Evolutionary conservation across 2,888 invertebrate species (phyloP).

Genomic region (Scaptomyza reducta): DNA sequence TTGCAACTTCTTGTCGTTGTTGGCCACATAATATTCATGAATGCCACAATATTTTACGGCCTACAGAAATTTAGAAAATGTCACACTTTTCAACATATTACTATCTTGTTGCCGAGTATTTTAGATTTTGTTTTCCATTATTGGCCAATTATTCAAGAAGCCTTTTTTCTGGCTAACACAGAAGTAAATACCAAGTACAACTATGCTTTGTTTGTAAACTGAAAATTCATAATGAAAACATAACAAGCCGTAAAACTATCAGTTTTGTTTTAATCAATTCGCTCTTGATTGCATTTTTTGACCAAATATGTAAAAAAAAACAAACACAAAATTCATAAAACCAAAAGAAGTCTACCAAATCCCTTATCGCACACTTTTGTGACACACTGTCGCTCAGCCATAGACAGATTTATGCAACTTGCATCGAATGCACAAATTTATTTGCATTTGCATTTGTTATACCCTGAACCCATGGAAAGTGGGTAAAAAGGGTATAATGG

Average conservation of each 20-base stretch:
- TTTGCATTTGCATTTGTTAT: too few species aligned
- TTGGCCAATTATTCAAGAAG: too few species aligned
- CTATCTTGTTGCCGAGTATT: too few species aligned
- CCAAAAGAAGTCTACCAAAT: not conserved
- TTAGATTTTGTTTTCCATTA: too few species aligned
- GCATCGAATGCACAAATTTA: too few species aligned
- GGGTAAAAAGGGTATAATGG: too few species aligned
- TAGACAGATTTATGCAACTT: too few species aligned
- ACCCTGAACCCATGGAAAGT: too few species aligned
- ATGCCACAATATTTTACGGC: slow-evolving; percentile 18
- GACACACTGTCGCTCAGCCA: not conserved
- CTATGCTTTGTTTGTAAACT: too few species aligned
- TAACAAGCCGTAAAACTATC: not conserved
- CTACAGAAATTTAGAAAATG: not conserved
- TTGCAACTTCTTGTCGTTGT: slow-evolving; percentile 8
- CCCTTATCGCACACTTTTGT: slow-evolving; percentile 5
- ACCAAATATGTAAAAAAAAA: slow-evolving; percentile 1
- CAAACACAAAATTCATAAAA: not conserved
- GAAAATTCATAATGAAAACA: not conserved
- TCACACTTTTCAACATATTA: not conserved
- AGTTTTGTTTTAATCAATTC: not conserved
- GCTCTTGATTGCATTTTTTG: too few species aligned
- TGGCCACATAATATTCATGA: slow-evolving; percentile 40
- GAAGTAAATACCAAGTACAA: too few species aligned
- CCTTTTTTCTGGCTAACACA: too few species aligned